phyloP scores from a whole-genome alignment of 2,113 vertebrate genomes.

The Condylura cristata region DNA sequence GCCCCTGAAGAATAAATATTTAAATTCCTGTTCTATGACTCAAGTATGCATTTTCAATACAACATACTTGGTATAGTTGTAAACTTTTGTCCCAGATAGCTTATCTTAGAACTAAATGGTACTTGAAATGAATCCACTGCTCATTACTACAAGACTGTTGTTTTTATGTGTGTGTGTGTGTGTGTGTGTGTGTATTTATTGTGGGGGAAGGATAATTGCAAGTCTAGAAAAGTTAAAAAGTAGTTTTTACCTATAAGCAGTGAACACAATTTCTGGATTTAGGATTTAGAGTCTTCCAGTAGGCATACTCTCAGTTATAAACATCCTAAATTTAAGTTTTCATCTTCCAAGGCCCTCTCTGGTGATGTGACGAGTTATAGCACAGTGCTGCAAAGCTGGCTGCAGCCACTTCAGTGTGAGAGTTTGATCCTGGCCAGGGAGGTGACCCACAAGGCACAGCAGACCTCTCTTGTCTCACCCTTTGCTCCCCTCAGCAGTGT shows the following conservation, averaged over 20 bases:
- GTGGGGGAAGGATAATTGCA: background rate
- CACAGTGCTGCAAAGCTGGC: too few species aligned
- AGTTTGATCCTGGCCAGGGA: too few species aligned
- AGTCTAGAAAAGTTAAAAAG: background rate
- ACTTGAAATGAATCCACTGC: background rate
- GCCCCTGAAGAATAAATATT: constrained; percentile 8
- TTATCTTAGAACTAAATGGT: background rate
- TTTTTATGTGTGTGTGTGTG: background rate
- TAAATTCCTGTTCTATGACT: background rate
- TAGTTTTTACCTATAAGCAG: background rate
- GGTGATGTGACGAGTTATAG: too few species aligned
- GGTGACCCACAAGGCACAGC: too few species aligned
- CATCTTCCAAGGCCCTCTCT: too few species aligned
- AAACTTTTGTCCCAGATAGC: background rate
- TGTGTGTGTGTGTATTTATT: background rate
- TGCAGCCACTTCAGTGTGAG: too few species aligned
- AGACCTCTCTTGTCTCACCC: too few species aligned
- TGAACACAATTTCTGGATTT: background rate
- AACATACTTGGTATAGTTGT: background rate
- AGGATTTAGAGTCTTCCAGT: background rate
- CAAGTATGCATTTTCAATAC: background rate
- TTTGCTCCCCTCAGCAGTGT: too few species aligned
- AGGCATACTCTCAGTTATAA: background rate
- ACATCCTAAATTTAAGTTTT: background rate
- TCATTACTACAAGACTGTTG: background rate